A percentile compares a stretch with the other conserved stretches of the same genome.
Conservation (phyloP, 2,888 invertebrate genomes). For the Archaeoteleia sp. region DNA sequence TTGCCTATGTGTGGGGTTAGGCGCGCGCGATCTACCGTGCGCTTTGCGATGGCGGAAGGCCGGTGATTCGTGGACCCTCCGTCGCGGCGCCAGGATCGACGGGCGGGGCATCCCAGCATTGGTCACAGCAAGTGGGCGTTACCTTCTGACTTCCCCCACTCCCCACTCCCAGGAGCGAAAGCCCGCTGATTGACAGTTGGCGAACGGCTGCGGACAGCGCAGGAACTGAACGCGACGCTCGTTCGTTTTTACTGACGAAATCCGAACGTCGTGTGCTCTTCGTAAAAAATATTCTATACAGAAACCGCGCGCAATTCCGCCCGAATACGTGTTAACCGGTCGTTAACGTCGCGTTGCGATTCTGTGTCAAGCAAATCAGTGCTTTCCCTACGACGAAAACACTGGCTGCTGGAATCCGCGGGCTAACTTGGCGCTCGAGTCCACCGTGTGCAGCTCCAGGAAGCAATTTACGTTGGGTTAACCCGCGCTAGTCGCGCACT, state of each 20-base stretch:
- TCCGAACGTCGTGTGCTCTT: constrained; percentile 48
- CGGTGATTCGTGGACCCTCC: constrained; percentile 56
- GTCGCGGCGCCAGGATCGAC: constrained; percentile 60
- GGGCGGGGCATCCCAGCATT: constrained; percentile 67
- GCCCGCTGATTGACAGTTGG: constrained; percentile 81
- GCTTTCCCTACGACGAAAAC: no score
- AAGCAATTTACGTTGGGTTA: no score
- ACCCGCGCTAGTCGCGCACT: no score
- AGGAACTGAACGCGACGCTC: constrained; percentile 76
- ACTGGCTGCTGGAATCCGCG: no score
- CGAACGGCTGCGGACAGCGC: constrained; percentile 81
- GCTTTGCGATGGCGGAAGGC: constrained; percentile 73
- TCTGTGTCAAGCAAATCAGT: no score
- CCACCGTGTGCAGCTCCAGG: no score
- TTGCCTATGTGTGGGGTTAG: constrained; percentile 58
- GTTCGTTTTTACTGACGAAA: constrained; percentile 62
- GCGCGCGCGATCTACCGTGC: constrained; percentile 20
- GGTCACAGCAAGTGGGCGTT: constrained; percentile 70
- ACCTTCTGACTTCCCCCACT: constrained; percentile 78
- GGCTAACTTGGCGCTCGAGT: no score
- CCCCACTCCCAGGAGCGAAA: constrained; percentile 73
- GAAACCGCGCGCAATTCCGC: constrained; percentile 6
- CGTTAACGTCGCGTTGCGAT: constrained; percentile 16
- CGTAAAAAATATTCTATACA: no score
- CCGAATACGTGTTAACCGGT: constrained; percentile 19